Evolutionary conservation across 2,113 vertebrate species (phyloP).

Genomic region (Pelecanus crispus): DNA sequence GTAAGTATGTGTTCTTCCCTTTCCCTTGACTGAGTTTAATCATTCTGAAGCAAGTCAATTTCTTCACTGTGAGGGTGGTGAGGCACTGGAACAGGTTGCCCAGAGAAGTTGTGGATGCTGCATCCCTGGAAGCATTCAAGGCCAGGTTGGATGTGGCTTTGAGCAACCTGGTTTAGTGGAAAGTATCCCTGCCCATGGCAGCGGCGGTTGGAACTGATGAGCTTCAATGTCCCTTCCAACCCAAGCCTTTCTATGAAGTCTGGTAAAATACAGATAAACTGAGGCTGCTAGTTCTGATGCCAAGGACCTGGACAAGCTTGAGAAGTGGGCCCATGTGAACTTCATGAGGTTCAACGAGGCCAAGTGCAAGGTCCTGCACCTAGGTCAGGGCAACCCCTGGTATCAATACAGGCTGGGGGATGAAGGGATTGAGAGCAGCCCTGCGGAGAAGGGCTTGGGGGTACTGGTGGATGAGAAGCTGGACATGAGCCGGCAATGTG

Average conservation of each 20-base stretch:
- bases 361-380: not conserved
- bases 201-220: not conserved
- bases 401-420: not conserved
- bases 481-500: not conserved
- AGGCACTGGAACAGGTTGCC: not conserved
- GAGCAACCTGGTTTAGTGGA: not conserved
- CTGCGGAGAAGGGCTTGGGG: accelerated
- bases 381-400: accelerated
- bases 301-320: not conserved
- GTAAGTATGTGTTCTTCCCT: not conserved
- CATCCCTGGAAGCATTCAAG: not conserved
- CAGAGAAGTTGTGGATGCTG: not conserved
- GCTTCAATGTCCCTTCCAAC: not conserved
- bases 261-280: not conserved
- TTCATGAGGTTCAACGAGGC: not conserved
- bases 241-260: not conserved
- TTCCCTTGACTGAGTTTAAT: not conserved
- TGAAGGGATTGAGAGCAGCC: not conserved
- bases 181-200: not conserved
- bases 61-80: not conserved
- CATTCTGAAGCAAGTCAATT: not conserved
- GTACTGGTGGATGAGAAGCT: not conserved
- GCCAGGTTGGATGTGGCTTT: not conserved
- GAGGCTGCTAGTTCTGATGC: not conserved
- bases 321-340: not conserved